Evolutionary conservation across 2,797 vertebrate species (phyloP).

Genomic region (Liasis olivaceus): DNA sequence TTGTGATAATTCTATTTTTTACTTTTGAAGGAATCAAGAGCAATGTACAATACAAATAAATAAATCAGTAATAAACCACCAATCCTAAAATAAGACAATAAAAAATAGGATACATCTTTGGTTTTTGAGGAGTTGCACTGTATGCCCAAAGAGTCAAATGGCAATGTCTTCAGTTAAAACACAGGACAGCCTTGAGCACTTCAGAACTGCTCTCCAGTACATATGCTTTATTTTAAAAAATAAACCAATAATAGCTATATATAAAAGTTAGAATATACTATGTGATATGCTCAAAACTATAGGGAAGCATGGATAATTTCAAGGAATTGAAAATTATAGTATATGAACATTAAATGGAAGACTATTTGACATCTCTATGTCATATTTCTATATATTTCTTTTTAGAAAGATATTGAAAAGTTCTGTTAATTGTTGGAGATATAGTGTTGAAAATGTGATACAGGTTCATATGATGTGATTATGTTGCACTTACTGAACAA

Average conservation of each 20-base stretch:
- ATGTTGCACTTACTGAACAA: neutral
- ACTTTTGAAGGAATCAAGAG: neutral
- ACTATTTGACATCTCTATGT: neutral
- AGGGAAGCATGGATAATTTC: neutral
- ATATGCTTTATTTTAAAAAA: neutral
- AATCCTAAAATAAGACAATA: neutral
- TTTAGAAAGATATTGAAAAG: too few relatives aligned
- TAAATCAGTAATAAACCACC: neutral
- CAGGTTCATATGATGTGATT: too few relatives aligned
- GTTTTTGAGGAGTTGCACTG: neutral
- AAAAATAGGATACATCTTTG: neutral
- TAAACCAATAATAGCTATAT: neutral
- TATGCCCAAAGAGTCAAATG: neutral
- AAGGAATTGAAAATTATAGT: neutral
- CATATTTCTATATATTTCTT: too few relatives aligned
- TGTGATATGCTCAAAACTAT: neutral
- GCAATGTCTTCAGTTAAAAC: neutral
- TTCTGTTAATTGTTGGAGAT: too few relatives aligned
- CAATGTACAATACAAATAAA: neutral
- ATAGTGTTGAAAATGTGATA: too few relatives aligned
- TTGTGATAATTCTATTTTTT: neutral
- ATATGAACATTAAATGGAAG: neutral
- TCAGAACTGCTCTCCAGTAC: neutral
- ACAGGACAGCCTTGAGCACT: neutral
- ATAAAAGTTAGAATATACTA: neutral